Conservation (phyloP, 2,797 vertebrate species). For the Todus mexicanus region DNA sequence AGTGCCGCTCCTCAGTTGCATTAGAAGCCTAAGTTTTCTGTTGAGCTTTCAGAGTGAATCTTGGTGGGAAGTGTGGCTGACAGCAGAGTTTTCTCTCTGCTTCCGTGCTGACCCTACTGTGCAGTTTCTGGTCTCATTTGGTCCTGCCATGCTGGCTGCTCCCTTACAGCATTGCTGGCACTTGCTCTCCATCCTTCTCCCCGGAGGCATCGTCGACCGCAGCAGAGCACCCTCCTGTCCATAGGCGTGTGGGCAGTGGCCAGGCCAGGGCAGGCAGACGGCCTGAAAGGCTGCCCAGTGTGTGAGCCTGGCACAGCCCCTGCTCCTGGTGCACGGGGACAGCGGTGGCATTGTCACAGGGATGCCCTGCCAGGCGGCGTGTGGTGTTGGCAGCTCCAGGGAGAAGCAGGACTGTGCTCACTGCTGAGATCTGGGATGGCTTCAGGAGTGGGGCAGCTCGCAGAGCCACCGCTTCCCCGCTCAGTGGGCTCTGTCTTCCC, state of each 20-base stretch:
- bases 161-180: background rate
- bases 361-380: background rate
- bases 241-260: rapidly evolving
- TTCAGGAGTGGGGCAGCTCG: background rate
- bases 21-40: background rate
- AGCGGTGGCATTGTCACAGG: background rate
- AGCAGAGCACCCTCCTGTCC: background rate
- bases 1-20: background rate
- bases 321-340: rapidly evolving
- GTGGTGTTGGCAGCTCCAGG: background rate
- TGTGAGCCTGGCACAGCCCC: background rate
- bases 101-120: background rate
- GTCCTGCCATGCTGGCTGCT: background rate
- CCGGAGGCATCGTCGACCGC: background rate
- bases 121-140: background rate
- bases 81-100: background rate
- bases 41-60: background rate
- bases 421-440: background rate
- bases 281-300: conserved; percentile 19
- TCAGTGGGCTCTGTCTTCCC: background rate
- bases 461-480: background rate
- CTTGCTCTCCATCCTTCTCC: background rate
- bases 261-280: background rate
- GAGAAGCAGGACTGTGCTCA: background rate
- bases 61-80: background rate